A percentile compares a stretch with the other conserved stretches of the same genome.
These are phyloP conservation scores for Drosophila birchii DNA, from an alignment of 2,888 invertebrate genomes.

Conservation along the genomic window DNA sequence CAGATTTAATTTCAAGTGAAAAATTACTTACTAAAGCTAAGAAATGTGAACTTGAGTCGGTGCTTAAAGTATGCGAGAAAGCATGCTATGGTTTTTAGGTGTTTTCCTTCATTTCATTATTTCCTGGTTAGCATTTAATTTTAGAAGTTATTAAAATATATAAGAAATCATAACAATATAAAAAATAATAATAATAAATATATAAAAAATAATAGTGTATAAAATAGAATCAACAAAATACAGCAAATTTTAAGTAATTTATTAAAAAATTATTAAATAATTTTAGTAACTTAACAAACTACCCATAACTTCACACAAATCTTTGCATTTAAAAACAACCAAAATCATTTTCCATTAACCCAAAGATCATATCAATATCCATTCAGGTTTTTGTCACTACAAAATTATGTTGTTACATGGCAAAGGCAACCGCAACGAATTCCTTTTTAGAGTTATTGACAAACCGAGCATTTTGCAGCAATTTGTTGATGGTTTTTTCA, in stretches of 20 bases:
- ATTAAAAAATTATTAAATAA: not conserved
- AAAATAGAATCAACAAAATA: not conserved
- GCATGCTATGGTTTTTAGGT: not conserved
- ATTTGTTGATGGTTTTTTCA: constrained; percentile 38
- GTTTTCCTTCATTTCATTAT: no score
- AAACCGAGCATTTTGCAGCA: constrained; percentile 30
- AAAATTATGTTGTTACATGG: constrained; percentile 15
- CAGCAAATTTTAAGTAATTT: not conserved
- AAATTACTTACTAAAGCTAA: not conserved
- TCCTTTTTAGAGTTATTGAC: constrained; percentile 37
- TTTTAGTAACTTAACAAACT: not conserved
- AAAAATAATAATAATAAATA: no score
- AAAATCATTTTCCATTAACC: not conserved
- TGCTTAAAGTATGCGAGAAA: not conserved
- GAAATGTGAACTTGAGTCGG: not conserved
- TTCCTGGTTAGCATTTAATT: no score
- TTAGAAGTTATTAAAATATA: no score
- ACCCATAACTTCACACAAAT: not conserved
- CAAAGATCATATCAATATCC: not conserved
- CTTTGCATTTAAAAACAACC: not conserved
- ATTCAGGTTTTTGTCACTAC: not conserved
- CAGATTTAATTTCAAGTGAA: not conserved
- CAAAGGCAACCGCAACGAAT: constrained; percentile 1
- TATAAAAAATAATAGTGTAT: not conserved
- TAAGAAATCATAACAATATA: no score